A percentile compares a stretch with the other conserved stretches of the same genome.
Conservation (phyloP, 2,797 vertebrate species). For the Morelia viridis region DNA sequence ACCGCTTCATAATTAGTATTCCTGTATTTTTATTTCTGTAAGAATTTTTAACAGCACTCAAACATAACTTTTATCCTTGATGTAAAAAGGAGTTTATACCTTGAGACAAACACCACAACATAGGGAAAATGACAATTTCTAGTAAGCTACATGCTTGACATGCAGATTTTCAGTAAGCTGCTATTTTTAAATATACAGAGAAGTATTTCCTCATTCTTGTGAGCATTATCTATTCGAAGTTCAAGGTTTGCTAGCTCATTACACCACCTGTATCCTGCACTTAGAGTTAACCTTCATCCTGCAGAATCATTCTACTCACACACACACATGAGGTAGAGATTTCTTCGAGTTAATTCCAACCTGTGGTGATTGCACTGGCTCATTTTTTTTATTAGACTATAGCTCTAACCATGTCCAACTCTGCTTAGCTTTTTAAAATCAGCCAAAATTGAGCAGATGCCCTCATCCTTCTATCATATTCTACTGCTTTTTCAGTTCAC, state of each 20-base stretch:
- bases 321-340: neutral
- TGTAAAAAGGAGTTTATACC: neutral
- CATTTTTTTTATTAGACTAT: neutral
- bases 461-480: neutral
- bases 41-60: neutral
- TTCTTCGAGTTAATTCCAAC: neutral
- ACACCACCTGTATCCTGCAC: neutral
- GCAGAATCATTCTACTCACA: neutral
- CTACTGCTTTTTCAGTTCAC: neutral
- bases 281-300: conserved; percentile 28
- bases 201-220: neutral
- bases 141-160: neutral
- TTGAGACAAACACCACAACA: neutral
- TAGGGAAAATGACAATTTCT: neutral
- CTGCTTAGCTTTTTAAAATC: neutral
- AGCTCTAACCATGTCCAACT: neutral
- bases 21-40: neutral
- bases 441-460: neutral
- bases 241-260: neutral
- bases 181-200: neutral
- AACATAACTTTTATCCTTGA: neutral
- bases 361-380: neutral
- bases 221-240: neutral
- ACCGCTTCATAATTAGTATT: neutral
- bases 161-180: accelerated